These are phyloP conservation scores for Macrotrachela quadricornifera DNA, from an alignment of 1,140 invertebrate genomes.

Conservation along the genomic window DNA sequence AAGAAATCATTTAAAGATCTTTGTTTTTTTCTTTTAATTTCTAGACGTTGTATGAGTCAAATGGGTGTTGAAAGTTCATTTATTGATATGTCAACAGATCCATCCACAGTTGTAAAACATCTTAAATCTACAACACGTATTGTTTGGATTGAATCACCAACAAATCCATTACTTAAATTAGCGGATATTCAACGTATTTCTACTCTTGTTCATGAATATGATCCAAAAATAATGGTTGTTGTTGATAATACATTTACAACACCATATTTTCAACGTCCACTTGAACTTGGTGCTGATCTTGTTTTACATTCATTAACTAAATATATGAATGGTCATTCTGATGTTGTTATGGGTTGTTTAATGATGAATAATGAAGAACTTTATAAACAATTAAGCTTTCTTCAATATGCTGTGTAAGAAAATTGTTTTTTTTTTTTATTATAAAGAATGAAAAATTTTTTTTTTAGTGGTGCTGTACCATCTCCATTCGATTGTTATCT, in stretches of 20 bases:
- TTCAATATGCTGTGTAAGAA: slow-evolving; percentile 57
- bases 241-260: slow-evolving; percentile 95
- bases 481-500: slow-evolving; percentile 87
- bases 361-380: slow-evolving; percentile 50
- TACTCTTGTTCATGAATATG: slow-evolving; percentile 36
- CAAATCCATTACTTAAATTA: slow-evolving; percentile 83
- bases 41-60: slow-evolving; percentile 31
- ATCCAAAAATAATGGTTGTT: slow-evolving; percentile 50
- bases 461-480: slow-evolving; percentile 64
- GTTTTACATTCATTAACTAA: slow-evolving; percentile 81
- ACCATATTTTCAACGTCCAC: slow-evolving; percentile 72
- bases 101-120: slow-evolving; percentile 42
- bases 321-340: slow-evolving; percentile 90
- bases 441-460: too few species aligned
- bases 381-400: slow-evolving; percentile 48
- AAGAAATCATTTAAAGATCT: slow-evolving; percentile 7
- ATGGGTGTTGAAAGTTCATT: slow-evolving; percentile 51
- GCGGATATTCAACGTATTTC: slow-evolving; percentile 59
- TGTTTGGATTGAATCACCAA: slow-evolving; percentile 88
- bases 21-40: slow-evolving; percentile 14
- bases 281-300: slow-evolving; percentile 72
- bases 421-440: background rate
- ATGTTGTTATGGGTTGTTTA: slow-evolving; percentile 78
- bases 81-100: slow-evolving; percentile 49
- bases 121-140: slow-evolving; percentile 69